Evolutionary conservation across 2,888 invertebrate species (phyloP).

Genomic region (Dastarcus helophoroides): DNA sequence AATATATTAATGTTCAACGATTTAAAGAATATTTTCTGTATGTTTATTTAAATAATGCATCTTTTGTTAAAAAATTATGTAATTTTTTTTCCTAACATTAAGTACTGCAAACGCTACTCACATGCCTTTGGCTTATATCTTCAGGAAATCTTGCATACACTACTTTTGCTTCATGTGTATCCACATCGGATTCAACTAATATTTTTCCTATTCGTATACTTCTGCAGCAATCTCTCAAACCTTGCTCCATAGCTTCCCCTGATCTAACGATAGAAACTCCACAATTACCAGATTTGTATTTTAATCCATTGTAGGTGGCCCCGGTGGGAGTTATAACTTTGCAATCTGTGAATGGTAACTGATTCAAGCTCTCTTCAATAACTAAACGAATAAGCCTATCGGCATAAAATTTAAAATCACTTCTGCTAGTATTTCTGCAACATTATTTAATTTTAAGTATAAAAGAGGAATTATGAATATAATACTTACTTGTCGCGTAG

Average conservation of each 20-base stretch:
- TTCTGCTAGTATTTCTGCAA: slow-evolving; percentile 77
- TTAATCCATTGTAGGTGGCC: slow-evolving; percentile 80
- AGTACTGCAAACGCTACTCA: no score
- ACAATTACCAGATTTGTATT: slow-evolving; percentile 95
- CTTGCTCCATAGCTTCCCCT: slow-evolving; percentile 48
- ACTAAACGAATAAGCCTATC: slow-evolving; percentile 94
- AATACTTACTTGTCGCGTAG: slow-evolving; percentile 67
- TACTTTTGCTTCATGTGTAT: slow-evolving; percentile 92
- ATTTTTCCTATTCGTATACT: slow-evolving; percentile 98
- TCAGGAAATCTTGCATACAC: slow-evolving; percentile 97
- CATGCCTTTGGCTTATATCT: slow-evolving; percentile 74
- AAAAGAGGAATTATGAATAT: slow-evolving; percentile 3
- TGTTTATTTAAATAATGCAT: background rate
- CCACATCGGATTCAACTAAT: slow-evolving; percentile 89
- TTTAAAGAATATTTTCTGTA: no score
- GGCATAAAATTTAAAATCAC: slow-evolving; percentile 98
- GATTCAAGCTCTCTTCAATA: slow-evolving; percentile 96
- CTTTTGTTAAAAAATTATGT: slow-evolving; percentile 2
- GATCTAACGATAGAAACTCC: slow-evolving; percentile 94
- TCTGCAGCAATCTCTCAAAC: slow-evolving; percentile 90
- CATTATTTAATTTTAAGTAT: slow-evolving; percentile 11
- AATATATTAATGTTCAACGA: no score
- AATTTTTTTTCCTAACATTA: no score
- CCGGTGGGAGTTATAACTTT: slow-evolving; percentile 90
- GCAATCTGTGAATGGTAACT: slow-evolving; percentile 85